phyloP scores from a whole-genome alignment of 2,113 vertebrate genomes.

The Otus sunia region DNA sequence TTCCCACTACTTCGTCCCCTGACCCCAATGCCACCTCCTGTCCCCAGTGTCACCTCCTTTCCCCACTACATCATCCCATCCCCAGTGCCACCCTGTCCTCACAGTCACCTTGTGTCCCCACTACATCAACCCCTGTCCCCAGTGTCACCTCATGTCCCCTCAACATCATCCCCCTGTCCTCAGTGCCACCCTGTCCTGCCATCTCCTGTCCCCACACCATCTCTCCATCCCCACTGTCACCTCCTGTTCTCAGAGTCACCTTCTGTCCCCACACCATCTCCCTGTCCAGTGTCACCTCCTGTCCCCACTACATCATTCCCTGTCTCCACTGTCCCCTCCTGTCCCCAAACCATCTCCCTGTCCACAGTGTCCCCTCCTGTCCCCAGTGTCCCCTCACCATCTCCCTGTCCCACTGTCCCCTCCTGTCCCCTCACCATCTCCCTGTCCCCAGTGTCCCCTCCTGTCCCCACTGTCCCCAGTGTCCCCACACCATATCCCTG shows the following conservation, averaged over 20 bases:
- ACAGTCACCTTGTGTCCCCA: too few relatives aligned
- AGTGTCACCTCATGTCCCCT: background rate
- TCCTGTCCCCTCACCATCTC: too few relatives aligned
- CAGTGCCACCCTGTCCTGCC: background rate
- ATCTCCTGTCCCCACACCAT: background rate
- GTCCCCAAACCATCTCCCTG: background rate
- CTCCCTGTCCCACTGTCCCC: background rate
- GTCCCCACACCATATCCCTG: too few relatives aligned
- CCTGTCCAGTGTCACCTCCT: background rate
- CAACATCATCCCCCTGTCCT: background rate
- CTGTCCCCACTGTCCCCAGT: background rate
- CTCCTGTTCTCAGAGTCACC: background rate
- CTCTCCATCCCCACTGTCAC: background rate
- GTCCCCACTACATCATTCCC: background rate
- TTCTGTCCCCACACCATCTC: background rate
- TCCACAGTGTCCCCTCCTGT: background rate
- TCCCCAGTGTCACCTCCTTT: background rate
- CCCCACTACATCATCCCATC: too few relatives aligned
- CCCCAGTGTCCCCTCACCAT: background rate
- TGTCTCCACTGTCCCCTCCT: too few relatives aligned
- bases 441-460: background rate
- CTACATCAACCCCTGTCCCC: too few relatives aligned
- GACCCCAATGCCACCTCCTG: background rate
- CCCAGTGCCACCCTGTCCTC: background rate
- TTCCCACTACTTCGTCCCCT: too few relatives aligned